A percentile compares a stretch with the other conserved stretches of the same genome.
These are phyloP conservation scores for Schlechtendalia chinensis DNA, from an alignment of 1,140 invertebrate genomes.

Conservation along the genomic window DNA sequence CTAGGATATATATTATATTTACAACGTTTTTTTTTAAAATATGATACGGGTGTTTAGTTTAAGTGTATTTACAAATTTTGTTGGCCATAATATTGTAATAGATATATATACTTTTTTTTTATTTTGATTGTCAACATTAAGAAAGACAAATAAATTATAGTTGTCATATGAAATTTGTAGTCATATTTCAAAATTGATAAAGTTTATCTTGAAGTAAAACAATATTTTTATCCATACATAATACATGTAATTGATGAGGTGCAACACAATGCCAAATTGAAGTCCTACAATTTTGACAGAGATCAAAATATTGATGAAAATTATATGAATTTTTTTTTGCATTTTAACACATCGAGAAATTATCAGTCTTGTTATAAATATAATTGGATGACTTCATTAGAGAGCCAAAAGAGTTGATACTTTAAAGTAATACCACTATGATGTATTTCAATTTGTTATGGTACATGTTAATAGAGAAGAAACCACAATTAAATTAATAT, in stretches of 20 bases:
- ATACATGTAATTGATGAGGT: neutral
- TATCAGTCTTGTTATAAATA: slow-evolving; percentile 45
- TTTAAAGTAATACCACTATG: slow-evolving; percentile 9
- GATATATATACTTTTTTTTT: neutral
- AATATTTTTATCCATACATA: slow-evolving; percentile 15
- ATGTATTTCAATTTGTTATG: neutral
- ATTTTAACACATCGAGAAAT: slow-evolving; percentile 44
- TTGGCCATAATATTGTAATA: slow-evolving; percentile 43
- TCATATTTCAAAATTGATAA: slow-evolving; percentile 3
- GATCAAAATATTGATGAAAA: slow-evolving; percentile 39
- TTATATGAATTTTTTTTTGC: neutral
- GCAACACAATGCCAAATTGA: neutral
- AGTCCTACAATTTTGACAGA: slow-evolving; percentile 14
- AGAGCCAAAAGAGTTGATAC: neutral
- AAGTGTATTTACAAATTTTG: slow-evolving; percentile 46
- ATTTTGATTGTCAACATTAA: slow-evolving; percentile 43
- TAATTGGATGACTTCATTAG: slow-evolving; percentile 18
- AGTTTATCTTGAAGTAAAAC: slow-evolving; percentile 5
- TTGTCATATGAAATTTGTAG: slow-evolving; percentile 15
- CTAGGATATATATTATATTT: slow-evolving; percentile 41
- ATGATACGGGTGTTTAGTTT: neutral
- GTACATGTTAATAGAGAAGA: neutral
- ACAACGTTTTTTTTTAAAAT: slow-evolving; percentile 15
- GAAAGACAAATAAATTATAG: slow-evolving; percentile 10
- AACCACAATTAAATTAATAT: slow-evolving; percentile 16